These are phyloP conservation scores for Menidia menidia DNA, from an alignment of 2,797 vertebrate genomes.

Conservation along the genomic window DNA sequence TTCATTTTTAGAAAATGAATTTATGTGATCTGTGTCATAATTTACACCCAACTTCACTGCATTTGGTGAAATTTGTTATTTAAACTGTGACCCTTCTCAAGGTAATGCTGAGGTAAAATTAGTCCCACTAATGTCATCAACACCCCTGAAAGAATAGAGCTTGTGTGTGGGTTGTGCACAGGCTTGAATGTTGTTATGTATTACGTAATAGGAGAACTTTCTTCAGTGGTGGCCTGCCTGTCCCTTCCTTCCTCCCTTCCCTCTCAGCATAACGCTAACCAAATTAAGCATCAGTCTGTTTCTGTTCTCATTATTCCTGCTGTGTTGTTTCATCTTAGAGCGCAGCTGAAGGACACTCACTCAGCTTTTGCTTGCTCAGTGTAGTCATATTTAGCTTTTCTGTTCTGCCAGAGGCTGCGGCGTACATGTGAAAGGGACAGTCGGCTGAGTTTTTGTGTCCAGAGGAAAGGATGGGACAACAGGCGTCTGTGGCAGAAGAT, in stretches of 20 bases:
- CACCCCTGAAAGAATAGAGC: constrained; percentile 23
- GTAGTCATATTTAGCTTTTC: constrained; percentile 13
- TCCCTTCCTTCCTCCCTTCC: constrained; percentile 48
- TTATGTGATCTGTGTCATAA: not conserved
- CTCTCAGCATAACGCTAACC: constrained; percentile 47
- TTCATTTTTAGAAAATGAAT: not conserved
- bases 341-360: not conserved
- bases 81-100: constrained; percentile 6
- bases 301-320: constrained; percentile 34
- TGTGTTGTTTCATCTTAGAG: constrained; percentile 17
- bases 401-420: constrained; percentile 21
- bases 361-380: not conserved
- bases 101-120: constrained; percentile 43
- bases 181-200: constrained; percentile 43
- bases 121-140: constrained; percentile 45
- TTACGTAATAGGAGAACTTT: constrained; percentile 52
- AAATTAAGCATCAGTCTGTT: constrained; percentile 49
- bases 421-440: constrained; percentile 32
- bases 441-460: constrained; percentile 30
- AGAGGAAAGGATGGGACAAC: constrained; percentile 51
- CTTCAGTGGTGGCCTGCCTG: constrained; percentile 19
- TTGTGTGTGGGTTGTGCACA: constrained; percentile 25
- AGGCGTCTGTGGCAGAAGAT: constrained; percentile 26
- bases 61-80: not conserved
- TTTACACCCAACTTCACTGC: not conserved